phyloP scores from a whole-genome alignment of 2,888 invertebrate species.

The Platycnemis pennipes region DNA sequence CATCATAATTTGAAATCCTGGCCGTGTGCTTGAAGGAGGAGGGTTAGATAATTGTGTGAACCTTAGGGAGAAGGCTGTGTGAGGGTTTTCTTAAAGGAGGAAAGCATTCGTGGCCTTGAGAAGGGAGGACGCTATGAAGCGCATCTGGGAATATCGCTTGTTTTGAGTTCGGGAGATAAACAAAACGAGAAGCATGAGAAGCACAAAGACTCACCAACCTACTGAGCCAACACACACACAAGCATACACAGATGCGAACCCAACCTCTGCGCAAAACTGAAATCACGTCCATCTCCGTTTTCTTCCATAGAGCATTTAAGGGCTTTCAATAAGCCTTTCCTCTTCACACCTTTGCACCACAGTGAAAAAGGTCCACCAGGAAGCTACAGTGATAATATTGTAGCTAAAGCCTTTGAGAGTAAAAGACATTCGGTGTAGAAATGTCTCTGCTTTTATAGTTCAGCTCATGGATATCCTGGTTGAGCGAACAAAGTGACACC shows the following conservation, averaged over 20 bases:
- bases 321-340: neutral
- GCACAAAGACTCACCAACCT: neutral
- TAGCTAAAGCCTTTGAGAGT: neutral
- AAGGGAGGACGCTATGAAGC: neutral
- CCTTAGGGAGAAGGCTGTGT: neutral
- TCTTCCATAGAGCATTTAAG: neutral
- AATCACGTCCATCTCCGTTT: neutral
- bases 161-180: neutral
- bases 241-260: neutral
- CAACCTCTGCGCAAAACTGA: neutral
- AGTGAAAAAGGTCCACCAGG: neutral
- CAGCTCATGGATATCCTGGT: too few species aligned
- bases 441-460: too few species aligned
- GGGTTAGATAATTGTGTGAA: neutral
- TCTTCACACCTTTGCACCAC: neutral
- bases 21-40: neutral
- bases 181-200: neutral
- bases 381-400: neutral
- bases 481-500: too few species aligned
- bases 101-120: neutral
- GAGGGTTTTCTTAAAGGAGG: neutral
- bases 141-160: neutral
- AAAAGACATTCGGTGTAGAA: neutral
- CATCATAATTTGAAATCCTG: too few species aligned
- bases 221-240: neutral